These are phyloP conservation scores for Gallinago solitaria DNA, from an alignment of 2,797 vertebrate genomes.

Conservation along the genomic window DNA sequence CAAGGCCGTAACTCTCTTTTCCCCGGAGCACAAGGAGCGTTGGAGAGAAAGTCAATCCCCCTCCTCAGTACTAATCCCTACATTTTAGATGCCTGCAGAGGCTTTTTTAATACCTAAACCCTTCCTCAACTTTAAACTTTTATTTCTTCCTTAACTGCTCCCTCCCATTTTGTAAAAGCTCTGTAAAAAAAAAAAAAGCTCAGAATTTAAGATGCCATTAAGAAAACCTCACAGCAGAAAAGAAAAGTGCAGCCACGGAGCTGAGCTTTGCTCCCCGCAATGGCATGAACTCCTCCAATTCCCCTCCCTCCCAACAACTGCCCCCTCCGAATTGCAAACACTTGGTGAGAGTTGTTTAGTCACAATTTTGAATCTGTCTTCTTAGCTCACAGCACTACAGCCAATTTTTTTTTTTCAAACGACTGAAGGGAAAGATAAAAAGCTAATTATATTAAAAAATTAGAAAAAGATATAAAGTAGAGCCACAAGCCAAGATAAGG, in stretches of 20 bases:
- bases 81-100: background rate
- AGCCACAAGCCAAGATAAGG: background rate
- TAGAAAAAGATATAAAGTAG: background rate
- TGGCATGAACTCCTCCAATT: background rate
- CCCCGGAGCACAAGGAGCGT: background rate
- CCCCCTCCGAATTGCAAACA: background rate
- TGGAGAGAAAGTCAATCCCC: background rate
- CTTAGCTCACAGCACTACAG: background rate
- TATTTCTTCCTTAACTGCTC: background rate
- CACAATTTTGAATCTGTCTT: background rate
- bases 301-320: background rate
- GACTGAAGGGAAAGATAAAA: constrained; percentile 23
- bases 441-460: constrained; percentile 4
- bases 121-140: background rate
- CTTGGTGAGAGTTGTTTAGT: background rate
- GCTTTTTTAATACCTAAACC: background rate
- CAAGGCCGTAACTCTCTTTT: background rate
- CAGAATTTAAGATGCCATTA: background rate
- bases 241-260: background rate
- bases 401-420: background rate
- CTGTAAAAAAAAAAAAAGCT: background rate
- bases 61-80: background rate
- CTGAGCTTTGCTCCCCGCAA: background rate
- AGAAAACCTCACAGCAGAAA: background rate
- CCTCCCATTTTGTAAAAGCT: background rate